Percentiles rank a stretch among this genome's conserved stretches.
Evolutionary conservation across 2,888 invertebrate genomes (phyloP).

Genomic region (Chaetogeoica ovagalla): DNA sequence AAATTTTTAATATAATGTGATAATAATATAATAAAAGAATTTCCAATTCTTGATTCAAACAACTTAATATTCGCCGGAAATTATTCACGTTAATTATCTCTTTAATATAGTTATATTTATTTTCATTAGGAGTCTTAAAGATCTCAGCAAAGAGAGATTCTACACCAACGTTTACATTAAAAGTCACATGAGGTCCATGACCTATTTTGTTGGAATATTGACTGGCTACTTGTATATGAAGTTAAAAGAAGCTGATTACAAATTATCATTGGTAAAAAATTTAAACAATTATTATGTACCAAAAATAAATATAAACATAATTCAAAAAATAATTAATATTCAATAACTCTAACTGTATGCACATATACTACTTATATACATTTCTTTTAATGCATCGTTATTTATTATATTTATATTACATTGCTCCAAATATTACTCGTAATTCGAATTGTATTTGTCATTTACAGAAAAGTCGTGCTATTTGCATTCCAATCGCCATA

Average conservation of each 20-base stretch:
- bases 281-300: neutral
- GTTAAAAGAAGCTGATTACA: slow-evolving; percentile 55
- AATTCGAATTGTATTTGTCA: neutral
- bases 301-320: neutral
- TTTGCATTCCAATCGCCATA: slow-evolving; percentile 12
- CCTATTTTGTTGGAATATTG: slow-evolving; percentile 56
- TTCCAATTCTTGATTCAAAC: neutral
- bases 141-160: slow-evolving; percentile 34
- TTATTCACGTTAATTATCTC: neutral
- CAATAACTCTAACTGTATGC: neutral
- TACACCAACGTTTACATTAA: slow-evolving; percentile 55
- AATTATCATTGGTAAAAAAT: slow-evolving; percentile 55
- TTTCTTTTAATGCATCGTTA: neutral
- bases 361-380: too few relatives aligned
- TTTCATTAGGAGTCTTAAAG: slow-evolving; percentile 3
- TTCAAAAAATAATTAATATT: too few relatives aligned
- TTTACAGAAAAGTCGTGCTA: slow-evolving; percentile 40
- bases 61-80: neutral
- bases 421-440: neutral
- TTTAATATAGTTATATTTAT: neutral
- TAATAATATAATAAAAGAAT: neutral
- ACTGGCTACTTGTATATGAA: slow-evolving; percentile 55
- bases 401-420: too few relatives aligned
- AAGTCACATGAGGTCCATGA: slow-evolving; percentile 56
- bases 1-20: too few relatives aligned